These are phyloP conservation scores for Sebastes oblongus DNA, from an alignment of 2,797 vertebrate genomes.

Conservation along the genomic window DNA sequence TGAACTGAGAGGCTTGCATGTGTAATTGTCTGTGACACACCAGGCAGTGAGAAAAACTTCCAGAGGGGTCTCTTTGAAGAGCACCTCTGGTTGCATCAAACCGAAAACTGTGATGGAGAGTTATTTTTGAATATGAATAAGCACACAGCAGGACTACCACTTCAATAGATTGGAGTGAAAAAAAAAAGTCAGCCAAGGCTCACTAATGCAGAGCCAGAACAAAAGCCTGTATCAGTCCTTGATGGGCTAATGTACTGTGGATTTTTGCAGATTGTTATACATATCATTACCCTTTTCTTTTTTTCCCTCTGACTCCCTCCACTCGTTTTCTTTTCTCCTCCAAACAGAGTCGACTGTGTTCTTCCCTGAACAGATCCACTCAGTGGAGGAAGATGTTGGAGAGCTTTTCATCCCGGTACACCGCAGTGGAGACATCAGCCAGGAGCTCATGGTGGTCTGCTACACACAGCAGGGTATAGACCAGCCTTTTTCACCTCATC, in stretches of 20 bases:
- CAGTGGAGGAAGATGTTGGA: constrained; percentile 89
- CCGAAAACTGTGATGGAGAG: constrained; percentile 46
- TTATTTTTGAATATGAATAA: constrained; percentile 64
- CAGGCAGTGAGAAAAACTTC: constrained; percentile 41
- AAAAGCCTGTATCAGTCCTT: constrained; percentile 32
- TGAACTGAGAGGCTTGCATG: constrained; percentile 36
- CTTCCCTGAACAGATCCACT: constrained; percentile 86
- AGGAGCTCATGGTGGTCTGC: constrained; percentile 95
- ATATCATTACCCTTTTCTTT: constrained; percentile 43
- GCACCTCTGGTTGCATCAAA: constrained; percentile 55
- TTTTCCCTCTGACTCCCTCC: not conserved
- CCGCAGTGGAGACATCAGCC: constrained; percentile 91
- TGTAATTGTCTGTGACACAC: constrained; percentile 56
- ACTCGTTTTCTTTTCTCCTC: constrained; percentile 1
- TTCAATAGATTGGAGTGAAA: constrained; percentile 46
- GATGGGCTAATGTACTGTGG: constrained; percentile 44
- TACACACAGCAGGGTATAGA: constrained; percentile 91
- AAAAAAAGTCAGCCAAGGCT: constrained; percentile 8
- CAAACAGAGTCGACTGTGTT: constrained; percentile 84
- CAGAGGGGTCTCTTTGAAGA: constrained; percentile 65
- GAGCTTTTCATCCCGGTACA: constrained; percentile 91
- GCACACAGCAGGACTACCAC: constrained; percentile 55
- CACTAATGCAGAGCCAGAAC: constrained; percentile 51
- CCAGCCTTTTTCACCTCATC: constrained; percentile 30
- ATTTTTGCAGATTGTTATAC: constrained; percentile 53